Conservation (phyloP, 2,113 vertebrate species). For the Phylloscopus trochiloides region DNA sequence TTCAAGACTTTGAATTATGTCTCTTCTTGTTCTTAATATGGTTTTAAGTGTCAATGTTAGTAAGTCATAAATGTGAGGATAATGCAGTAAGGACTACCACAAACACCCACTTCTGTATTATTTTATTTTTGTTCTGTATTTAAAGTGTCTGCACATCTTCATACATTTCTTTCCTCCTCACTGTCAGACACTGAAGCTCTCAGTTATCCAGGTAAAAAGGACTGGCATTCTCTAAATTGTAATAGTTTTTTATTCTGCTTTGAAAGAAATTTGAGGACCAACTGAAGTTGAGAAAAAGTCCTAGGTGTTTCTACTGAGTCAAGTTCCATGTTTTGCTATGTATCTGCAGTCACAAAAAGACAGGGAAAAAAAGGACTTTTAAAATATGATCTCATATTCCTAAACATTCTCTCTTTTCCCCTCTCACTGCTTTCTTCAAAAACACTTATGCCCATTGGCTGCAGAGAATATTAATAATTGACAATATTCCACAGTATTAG, state of each 20-base stretch:
- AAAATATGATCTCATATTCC: neutral
- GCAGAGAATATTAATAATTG: neutral
- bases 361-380: neutral
- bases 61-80: neutral
- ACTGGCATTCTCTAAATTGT: neutral
- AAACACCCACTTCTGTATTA: neutral
- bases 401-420: neutral
- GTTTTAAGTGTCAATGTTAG: neutral
- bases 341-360: neutral
- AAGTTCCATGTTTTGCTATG: neutral
- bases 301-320: neutral
- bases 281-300: conserved; percentile 5
- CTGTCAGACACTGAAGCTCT: neutral
- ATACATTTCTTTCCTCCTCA: neutral
- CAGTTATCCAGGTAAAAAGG: neutral
- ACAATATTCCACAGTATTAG: neutral
- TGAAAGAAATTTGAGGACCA: conserved; percentile 52
- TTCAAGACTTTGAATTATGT: neutral
- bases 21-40: neutral
- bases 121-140: neutral
- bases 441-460: neutral
- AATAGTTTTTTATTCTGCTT: neutral
- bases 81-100: neutral
- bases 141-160: neutral
- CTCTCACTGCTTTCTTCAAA: neutral